Evolutionary conservation across 37 sponge, comb jelly and placozoan species (phyloP), one percentile per base, ranked within the genome.

Genomic region (Petrosia ficiformis): DNA sequence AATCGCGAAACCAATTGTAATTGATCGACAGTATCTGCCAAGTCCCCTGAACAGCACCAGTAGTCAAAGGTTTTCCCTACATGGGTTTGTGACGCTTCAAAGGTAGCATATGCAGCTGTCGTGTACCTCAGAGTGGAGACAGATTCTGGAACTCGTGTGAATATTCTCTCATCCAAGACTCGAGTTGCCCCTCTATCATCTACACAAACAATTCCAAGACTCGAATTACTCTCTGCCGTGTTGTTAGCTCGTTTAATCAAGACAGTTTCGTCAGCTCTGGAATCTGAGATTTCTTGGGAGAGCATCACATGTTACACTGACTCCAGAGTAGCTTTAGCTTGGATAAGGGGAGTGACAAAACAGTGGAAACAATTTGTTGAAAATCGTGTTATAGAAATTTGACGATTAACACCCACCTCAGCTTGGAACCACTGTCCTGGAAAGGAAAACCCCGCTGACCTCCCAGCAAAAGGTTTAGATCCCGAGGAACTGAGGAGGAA

Each of bases 311-410:
- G 70, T 68, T 68, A 39, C 70, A 68, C 70, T 22, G 70, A 68
- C 40, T 68, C 70, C 35, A 68, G 38, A 36, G 70, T 68, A 39
- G 32, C n/a, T 38, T 68, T 68, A 38, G 35, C 38, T 67, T 67
- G 68, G 68, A 67, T 67, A 36, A 32, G 33, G 33, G 68, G 68
- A 31, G 10, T 48, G 16, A 29, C 24, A 24, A n/a, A 34, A 24
- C 24, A 67, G 37, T 67, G 68, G 68, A 67, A 34, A 67, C 68
- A 67, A 36, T 67, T 67, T 67, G 68, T 67, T 24, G 36, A 67
- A 29, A 67, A 67, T 34, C 29, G 68, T n/a, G 68, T 67, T n/a
- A n/a, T n/a, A n/a, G n/a, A n/a, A n/a, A n/a, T n/a, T n/a, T n/a
- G n/a, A n/a, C n/a, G n/a, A n/a, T n/a, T n/a, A n/a, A n/a, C n/a